phyloP scores from a whole-genome alignment of 2,888 invertebrate genomes.

The Scotopteryx bipunctaria region DNA sequence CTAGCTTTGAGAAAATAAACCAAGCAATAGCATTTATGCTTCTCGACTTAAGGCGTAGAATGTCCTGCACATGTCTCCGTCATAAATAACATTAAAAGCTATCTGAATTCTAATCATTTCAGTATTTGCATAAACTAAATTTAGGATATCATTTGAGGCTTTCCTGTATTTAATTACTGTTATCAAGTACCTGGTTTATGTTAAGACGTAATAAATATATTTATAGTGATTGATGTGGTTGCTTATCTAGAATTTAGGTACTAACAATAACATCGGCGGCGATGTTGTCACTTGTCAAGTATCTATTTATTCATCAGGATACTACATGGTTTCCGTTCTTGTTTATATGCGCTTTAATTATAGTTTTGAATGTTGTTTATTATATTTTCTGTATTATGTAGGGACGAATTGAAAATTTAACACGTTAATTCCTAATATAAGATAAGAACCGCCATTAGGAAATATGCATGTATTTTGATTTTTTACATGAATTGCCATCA shows the following conservation, averaged over 20 bases:
- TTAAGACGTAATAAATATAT: constrained; percentile 9
- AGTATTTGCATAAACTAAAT: constrained; percentile 16
- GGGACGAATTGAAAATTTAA: too few relatives aligned
- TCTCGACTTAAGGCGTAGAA: constrained; percentile 9
- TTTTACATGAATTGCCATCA: too few relatives aligned
- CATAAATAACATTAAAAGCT: constrained; percentile 13
- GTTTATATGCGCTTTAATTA: too few relatives aligned
- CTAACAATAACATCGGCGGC: not conserved
- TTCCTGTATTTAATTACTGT: constrained; percentile 3
- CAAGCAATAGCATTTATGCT: constrained; percentile 5
- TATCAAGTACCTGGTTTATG: constrained; percentile 4
- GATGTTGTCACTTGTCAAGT: not conserved
- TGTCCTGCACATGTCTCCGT: constrained; percentile 3
- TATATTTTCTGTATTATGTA: too few relatives aligned
- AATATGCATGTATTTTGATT: too few relatives aligned
- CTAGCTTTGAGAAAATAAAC: constrained; percentile 5
- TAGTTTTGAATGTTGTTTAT: too few relatives aligned
- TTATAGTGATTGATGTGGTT: not conserved
- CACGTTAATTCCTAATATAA: too few relatives aligned
- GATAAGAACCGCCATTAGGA: too few relatives aligned
- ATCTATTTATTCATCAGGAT: too few relatives aligned
- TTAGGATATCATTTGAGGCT: constrained; percentile 2
- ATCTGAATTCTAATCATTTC: constrained; percentile 35
- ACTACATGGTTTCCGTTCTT: too few relatives aligned
- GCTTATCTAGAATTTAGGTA: not conserved